Conservation (phyloP, 2,888 invertebrate genomes). For the Scaptomyza flava region DNA sequence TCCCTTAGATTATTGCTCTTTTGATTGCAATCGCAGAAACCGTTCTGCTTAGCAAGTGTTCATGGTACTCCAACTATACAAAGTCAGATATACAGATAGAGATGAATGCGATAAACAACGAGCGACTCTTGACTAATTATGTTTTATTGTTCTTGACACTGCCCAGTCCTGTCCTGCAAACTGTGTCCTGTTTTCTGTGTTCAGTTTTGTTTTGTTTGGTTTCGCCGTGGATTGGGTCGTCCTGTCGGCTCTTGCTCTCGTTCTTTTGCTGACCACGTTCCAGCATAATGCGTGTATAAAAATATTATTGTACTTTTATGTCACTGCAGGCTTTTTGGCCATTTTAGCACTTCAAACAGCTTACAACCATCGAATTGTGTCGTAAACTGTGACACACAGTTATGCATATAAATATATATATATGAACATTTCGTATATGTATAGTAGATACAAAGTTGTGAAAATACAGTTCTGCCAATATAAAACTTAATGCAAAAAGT, state of each 20-base stretch:
- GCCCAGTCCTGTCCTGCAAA: neutral
- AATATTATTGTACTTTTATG: constrained; percentile 60
- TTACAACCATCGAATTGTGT: constrained; percentile 27
- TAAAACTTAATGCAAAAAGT: constrained; percentile 63
- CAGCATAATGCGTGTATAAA: constrained; percentile 48
- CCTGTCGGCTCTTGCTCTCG: neutral
- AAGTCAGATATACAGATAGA: neutral
- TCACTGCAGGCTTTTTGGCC: constrained; percentile 49
- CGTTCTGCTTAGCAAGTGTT: neutral
- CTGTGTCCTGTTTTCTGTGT: neutral
- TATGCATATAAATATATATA: neutral
- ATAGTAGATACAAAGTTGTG: neutral
- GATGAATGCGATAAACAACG: constrained; percentile 26
- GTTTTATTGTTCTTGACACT: constrained; percentile 58
- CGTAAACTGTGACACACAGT: constrained; percentile 23
- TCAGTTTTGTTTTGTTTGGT: neutral
- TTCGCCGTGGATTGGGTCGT: neutral
- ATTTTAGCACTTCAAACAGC: constrained; percentile 50
- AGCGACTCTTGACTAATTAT: constrained; percentile 64
- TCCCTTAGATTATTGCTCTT: too few relatives aligned
- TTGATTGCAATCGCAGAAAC: neutral
- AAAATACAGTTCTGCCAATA: constrained; percentile 35
- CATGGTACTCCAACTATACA: too few relatives aligned
- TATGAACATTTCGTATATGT: neutral
- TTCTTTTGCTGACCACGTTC: constrained; percentile 22